Evolutionary conservation across 2,888 invertebrate species (phyloP), one percentile per base, ranked within the genome.

Genomic region (Dasypogon diadema): DNA sequence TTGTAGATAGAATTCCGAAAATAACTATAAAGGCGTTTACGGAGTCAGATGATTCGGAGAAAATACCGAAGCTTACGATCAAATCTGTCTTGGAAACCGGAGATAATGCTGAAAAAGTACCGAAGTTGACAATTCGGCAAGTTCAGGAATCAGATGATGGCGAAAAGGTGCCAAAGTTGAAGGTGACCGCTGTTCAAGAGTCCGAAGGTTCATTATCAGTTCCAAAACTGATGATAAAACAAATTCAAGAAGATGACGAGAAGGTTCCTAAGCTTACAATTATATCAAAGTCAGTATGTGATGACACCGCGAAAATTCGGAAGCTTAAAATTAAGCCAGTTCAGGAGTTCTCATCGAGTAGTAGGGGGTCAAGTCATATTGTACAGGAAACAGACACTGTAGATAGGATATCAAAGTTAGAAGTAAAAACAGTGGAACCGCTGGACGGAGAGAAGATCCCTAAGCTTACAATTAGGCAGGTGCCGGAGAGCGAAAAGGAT

Each of bases 91-190:
- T 82, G 2, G 84, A 84, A 76, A 21, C 22, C 26, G 34, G 48
- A 4, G 76, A 75, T 6, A 83, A 81, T 87, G 46, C 87, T 87
- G 21, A 88, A 87, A 82, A 86, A 86, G 78, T 87, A 87, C 46
- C 87, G 87, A 78, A 85, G 86, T 79, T 83, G 84, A 81, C 89
- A 78, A 90, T 90, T 77, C 90, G 90, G 84, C 89, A 90, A 2
- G 85, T 90, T 76, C 80, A 85, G 24, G 85, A 85, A 80, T 83
- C 83, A 21, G 78, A 76, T 37, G 63, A 76, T 34, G 51, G 74
- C 1, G 81, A 80, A 55, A 82, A 82, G 77, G 81, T 86, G 76
- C 86, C 85, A 16, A 86, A 86, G 78, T 74, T 86, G 37, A 86
- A 68, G 48, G 4, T 58, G 5, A 30, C 60, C 34, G 22, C 51